Conservation (phyloP, 2,113 vertebrate species). For the Corvus cornix region DNA sequence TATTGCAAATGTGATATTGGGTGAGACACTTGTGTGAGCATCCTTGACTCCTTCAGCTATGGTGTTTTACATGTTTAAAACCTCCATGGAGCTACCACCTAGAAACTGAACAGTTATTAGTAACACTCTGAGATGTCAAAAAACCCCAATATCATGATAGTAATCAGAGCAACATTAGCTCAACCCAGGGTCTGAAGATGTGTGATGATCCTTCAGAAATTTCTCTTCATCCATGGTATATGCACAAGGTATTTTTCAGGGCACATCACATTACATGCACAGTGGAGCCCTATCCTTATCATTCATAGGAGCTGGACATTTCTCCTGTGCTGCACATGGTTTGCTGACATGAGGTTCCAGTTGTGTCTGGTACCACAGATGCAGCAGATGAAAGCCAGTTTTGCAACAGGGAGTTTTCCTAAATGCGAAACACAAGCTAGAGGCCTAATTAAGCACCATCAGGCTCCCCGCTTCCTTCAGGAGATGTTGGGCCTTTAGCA, state of each 20-base stretch:
- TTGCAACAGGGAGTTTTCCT: not conserved
- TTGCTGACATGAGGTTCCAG: not conserved
- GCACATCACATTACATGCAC: fast-evolving
- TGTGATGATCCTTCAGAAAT: not conserved
- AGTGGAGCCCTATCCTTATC: not conserved
- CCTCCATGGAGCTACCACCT: not conserved
- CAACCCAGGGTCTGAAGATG: not conserved
- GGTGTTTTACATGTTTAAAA: not conserved
- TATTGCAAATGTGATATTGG: fast-evolving
- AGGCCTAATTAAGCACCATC: not conserved
- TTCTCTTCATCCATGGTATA: not conserved
- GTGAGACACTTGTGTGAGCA: not conserved
- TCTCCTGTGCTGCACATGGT: fast-evolving
- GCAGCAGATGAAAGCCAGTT: not conserved
- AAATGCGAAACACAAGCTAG: not conserved
- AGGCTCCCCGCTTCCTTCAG: not conserved
- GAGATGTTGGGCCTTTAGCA: not conserved
- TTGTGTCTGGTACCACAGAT: not conserved
- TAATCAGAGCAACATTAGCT: not conserved
- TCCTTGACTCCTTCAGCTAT: not conserved
- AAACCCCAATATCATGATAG: fast-evolving
- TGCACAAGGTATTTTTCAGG: not conserved
- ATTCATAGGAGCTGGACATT: not conserved
- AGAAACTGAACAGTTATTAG: not conserved
- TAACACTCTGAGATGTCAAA: not conserved